Conservation (phyloP, 1,140 invertebrate species). For the Triops longicaudatus region DNA sequence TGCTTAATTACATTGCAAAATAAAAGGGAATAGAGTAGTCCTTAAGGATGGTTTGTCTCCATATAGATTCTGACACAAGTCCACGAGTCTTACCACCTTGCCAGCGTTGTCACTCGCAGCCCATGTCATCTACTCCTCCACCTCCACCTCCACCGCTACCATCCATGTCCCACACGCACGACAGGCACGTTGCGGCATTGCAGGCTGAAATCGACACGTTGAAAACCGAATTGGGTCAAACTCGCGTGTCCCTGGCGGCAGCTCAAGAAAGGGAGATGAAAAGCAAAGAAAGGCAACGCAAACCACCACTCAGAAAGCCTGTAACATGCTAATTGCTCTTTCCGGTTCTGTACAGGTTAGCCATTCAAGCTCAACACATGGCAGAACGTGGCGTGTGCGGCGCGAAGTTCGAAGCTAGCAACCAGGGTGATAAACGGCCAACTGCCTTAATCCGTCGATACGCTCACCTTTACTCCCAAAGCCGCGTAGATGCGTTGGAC, state of each 20-base stretch:
- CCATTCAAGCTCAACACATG: constrained; percentile 39
- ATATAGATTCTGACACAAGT: constrained; percentile 27
- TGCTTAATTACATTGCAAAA: too few species aligned
- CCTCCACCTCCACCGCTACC: background rate
- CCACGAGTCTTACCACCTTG: constrained; percentile 32
- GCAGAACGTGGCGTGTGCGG: constrained; percentile 32
- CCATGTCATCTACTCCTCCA: constrained; percentile 31
- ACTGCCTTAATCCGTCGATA: constrained; percentile 62
- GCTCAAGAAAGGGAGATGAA: constrained; percentile 43
- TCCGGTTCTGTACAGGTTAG: constrained; percentile 36
- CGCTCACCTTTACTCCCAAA: constrained; percentile 70
- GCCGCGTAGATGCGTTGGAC: constrained; percentile 73
- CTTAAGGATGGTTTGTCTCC: background rate
- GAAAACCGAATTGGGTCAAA: constrained; percentile 43
- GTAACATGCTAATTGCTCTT: background rate
- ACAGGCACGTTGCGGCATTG: constrained; percentile 34
- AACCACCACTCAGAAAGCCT: background rate
- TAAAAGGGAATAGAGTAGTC: too few species aligned
- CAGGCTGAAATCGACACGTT: constrained; percentile 44
- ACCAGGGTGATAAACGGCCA: constrained; percentile 33
- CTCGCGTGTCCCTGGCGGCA: constrained; percentile 41
- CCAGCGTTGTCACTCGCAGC: constrained; percentile 33
- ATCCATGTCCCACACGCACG: background rate
- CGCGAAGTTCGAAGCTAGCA: constrained; percentile 20
- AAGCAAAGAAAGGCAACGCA: constrained; percentile 39